Evolutionary conservation across 2,797 vertebrate species (phyloP).

Genomic region (Simalia tracyae): DNA sequence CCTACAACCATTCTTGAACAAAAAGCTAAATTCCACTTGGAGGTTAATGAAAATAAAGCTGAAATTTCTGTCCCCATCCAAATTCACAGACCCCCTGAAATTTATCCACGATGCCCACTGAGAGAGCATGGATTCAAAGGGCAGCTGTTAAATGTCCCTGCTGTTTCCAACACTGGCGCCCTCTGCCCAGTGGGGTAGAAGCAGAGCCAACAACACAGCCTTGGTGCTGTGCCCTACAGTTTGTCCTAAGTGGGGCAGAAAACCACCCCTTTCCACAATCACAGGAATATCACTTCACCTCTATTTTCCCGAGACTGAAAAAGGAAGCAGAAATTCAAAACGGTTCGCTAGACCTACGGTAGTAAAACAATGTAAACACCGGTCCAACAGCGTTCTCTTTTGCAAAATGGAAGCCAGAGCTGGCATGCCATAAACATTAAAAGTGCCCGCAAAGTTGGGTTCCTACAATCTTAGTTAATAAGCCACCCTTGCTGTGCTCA

Average conservation of each 20-base stretch:
- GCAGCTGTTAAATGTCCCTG: neutral
- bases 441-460: neutral
- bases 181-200: neutral
- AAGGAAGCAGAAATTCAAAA: neutral
- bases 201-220: neutral
- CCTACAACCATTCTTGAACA: neutral
- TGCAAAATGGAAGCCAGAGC: no score
- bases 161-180: neutral
- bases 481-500: neutral
- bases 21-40: neutral
- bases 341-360: no score
- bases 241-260: neutral
- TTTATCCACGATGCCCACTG: neutral
- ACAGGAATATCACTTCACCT: neutral
- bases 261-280: neutral
- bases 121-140: neutral
- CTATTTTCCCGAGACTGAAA: neutral
- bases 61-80: neutral
- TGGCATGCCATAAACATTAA: neutral
- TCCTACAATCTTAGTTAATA: neutral
- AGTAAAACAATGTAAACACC: neutral
- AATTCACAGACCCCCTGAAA: neutral
- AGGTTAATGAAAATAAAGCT: neutral
- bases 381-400: neutral
- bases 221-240: neutral